Base-by-base conservation (phyloP, 2,113 vertebrate species). In the Psilopsiagon aymara region DNA sequence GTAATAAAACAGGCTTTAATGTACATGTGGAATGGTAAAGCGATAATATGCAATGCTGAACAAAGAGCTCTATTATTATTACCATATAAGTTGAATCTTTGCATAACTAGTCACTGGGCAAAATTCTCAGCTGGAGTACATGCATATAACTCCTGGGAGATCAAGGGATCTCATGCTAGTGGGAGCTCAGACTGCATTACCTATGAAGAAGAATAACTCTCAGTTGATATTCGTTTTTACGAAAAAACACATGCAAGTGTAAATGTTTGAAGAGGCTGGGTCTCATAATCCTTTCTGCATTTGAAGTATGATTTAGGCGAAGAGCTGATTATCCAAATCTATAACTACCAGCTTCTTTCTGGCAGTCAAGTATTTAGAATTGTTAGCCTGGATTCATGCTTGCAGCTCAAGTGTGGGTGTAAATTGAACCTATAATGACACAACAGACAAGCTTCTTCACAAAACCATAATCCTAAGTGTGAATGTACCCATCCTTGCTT, bases 291-390 rank as follows among this genome's bases (percentile, higher is more conserved):
- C 67, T 70, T 77, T 88, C 39, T 68, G 52, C 18, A 75, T 89
- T 69, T 95, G 60, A 93, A 86, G 57, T 46, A 51, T 47, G 43
- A 96, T 75, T 91, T 86, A 81, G 24, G 46, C 59, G 89, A 94
- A 94, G 75, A 94, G 85, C 47, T 77, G 86, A 83, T 91, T 57
- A 78, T 75, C 90, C 62, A 86, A 88, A 81, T 51, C 60, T 78
- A 46, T 80, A 80, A 55, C 13, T 53, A 53, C 33, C 24, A 86
- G 46, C 24, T 83, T 77, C 87, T 81, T 80, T 71, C 33, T 53
- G 80, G 43, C 25, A 83, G 35, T 55, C 39, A 92, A 64, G 18
- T 44, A 75, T 62, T 86, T 64, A 80, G 60, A 52, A n/a, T 8
- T 74, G 44, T 57, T 76, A 46, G 29, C 39, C 44, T n/a, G 28